Base-by-base conservation (phyloP, 2,113 vertebrate species). In the Oncorhynchus masou region DNA sequence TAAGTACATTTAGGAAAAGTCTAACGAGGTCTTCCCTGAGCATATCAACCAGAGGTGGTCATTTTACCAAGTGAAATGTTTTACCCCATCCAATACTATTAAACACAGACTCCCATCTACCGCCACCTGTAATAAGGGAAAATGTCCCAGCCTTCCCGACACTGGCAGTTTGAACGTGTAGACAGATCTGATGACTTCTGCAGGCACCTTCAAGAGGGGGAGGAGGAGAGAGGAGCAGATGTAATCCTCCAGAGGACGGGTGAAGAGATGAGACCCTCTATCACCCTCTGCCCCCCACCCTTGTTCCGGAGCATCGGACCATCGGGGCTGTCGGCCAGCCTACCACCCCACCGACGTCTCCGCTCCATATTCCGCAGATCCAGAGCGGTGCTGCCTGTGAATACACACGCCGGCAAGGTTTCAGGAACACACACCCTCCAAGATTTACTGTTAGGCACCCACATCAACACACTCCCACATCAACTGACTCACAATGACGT, bases 331-430 rank as follows among this genome's bases (percentile, higher is more conserved):
- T 81, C 83, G 15, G 79, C 79, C 72, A 62, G 74, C 54, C 70
- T 88, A 12, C 85, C 85, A 1, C 90, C 86, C 3, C 89, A 91
- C 75, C 29, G 81, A 66, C 86, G 77, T 57, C 86, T 92, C 29
- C 77, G 83, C 51, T 85, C 87, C 7, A 22, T 88, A 16, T 82
- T 89, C 54, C 80, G 73, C 78, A 77, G 83, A 20, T 83, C 83
- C 4, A 76, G 74, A 74, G 79, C 83, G 0, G 79, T 88, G 74
- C 34, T 84, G 49, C 90, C 87, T n/a, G 68, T 79, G 24, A 73
- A 70, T 22, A 11, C 66, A 70, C 68, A 22, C 48, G 11, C n/a
- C 1, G 9, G 5, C 4, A 39, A 31, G 24, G 25, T n/a, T 45
- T 45, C 39, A 45, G 39, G 39, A 5, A 34, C 68, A 19, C 74